A percentile compares a stretch with the other conserved stretches of the same genome.
Conservation (phyloP, 2,888 invertebrate species). For the Teinopalpus imperialis region DNA sequence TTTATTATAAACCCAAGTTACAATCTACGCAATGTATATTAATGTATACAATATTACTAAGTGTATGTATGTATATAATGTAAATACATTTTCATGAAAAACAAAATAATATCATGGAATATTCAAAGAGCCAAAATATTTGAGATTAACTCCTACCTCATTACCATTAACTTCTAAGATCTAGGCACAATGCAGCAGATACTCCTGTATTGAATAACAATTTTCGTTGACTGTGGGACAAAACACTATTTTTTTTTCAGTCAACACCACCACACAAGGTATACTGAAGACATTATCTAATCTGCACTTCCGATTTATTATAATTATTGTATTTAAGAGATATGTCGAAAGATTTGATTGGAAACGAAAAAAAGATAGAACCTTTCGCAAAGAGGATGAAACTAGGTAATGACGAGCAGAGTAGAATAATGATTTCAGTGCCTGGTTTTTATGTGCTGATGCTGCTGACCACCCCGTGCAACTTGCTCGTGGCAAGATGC, state of each 20-base stretch:
- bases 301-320: slow-evolving; percentile 40
- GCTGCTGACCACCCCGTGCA: slow-evolving; percentile 60
- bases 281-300: slow-evolving; percentile 57
- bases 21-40: slow-evolving; percentile 81
- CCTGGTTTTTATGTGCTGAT: slow-evolving; percentile 52
- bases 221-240: slow-evolving; percentile 81
- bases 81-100: slow-evolving; percentile 81
- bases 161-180: slow-evolving; percentile 82
- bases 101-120: slow-evolving; percentile 82
- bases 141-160: slow-evolving; percentile 82
- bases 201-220: slow-evolving; percentile 80
- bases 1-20: slow-evolving; percentile 78
- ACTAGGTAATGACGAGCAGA: slow-evolving; percentile 42
- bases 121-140: slow-evolving; percentile 82
- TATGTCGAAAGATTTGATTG: slow-evolving; percentile 12
- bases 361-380: slow-evolving; percentile 9
- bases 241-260: slow-evolving; percentile 55
- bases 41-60: slow-evolving; percentile 80
- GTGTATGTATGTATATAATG: slow-evolving; percentile 78
- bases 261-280: slow-evolving; percentile 67
- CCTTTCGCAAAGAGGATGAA: not conserved
- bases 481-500: slow-evolving; percentile 61
- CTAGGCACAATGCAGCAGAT: slow-evolving; percentile 83
- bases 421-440: slow-evolving; percentile 55
- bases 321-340: slow-evolving; percentile 13